Base-by-base conservation (phyloP, 2,113 vertebrate genomes). In the Osmerus mordax region DNA sequence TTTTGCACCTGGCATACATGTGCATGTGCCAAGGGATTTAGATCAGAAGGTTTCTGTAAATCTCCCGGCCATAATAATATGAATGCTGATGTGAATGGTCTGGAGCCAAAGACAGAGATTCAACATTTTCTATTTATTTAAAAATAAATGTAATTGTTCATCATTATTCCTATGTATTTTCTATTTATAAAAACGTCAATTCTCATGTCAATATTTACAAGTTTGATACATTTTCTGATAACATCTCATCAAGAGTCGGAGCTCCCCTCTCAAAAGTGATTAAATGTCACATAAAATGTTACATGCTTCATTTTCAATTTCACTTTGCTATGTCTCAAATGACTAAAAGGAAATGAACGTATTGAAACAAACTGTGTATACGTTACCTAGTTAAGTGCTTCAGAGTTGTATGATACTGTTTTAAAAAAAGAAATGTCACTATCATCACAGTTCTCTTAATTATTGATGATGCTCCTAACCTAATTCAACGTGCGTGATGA, bases 61-160 rank as follows among this genome's bases (percentile, higher is more conserved):
- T 65, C 5, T 65, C 41, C 13, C 28, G 28, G 18, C 5, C 29
- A 14, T 16, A 64, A 36, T 32, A 18, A 18, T 18, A 1, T 18
- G 9, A 19, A 19, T 51, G 36, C n/a, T 64, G 54, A 23, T 60
- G 64, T 4, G n/a, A 56, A 56, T 5, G n/a, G 3, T 56, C n/a
- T 19, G 55, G 11, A 52, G 19, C 41, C 64, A 65, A 65, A 36
- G 32, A 65, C 9, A 65, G 15, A 19, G 28, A 47, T 65, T 13
- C 3, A 41, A 65, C 64, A 65, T 21, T 29, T 64, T 29, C 62
- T 29, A 7, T 65, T 65, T 65, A 65, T 65, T 15, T 16, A 65
- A 65, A 65, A 65, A 65, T 51, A 65, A 21, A 65, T 47, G 18
- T 41, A 51, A 64, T 19, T 64, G n/a, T 56, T 64, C 28, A 18